phyloP scores from a whole-genome alignment of 1,140 invertebrate species.

The Geopemphigus sp. region DNA sequence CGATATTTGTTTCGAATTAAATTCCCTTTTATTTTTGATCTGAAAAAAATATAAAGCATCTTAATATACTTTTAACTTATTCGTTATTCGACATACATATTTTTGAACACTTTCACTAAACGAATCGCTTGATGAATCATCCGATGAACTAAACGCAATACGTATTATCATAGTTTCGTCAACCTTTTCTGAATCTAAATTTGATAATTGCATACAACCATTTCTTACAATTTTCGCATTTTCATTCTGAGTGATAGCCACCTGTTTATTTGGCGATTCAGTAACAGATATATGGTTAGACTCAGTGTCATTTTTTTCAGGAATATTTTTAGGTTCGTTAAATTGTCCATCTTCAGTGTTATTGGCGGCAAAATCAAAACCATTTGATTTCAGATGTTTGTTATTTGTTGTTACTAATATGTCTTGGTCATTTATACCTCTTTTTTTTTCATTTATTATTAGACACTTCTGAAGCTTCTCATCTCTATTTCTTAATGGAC shows the following conservation, averaged over 20 bases:
- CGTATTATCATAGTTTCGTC: conserved; percentile 39
- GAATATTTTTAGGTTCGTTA: neutral
- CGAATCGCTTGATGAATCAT: conserved; percentile 25
- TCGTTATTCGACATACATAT: neutral
- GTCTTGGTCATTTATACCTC: neutral
- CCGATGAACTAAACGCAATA: conserved; percentile 41
- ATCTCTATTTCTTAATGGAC: neutral
- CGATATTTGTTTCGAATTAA: too few relatives aligned
- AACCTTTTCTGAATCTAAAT: conserved; percentile 35
- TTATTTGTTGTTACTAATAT: neutral
- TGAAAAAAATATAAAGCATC: neutral
- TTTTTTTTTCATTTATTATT: neutral
- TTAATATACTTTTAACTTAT: neutral
- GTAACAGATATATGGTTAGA: neutral
- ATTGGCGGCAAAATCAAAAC: neutral
- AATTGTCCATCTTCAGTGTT: neutral
- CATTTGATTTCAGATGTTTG: neutral
- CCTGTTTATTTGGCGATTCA: neutral
- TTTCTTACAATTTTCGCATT: conserved; percentile 24
- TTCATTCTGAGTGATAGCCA: neutral
- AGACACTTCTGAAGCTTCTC: neutral
- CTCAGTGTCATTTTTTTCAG: too few relatives aligned
- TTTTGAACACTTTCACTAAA: neutral
- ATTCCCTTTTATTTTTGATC: too few relatives aligned
- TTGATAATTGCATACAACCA: conserved; percentile 36